phyloP scores from a whole-genome alignment of 2,113 vertebrate species.

The Forbesichthys agassizii region DNA sequence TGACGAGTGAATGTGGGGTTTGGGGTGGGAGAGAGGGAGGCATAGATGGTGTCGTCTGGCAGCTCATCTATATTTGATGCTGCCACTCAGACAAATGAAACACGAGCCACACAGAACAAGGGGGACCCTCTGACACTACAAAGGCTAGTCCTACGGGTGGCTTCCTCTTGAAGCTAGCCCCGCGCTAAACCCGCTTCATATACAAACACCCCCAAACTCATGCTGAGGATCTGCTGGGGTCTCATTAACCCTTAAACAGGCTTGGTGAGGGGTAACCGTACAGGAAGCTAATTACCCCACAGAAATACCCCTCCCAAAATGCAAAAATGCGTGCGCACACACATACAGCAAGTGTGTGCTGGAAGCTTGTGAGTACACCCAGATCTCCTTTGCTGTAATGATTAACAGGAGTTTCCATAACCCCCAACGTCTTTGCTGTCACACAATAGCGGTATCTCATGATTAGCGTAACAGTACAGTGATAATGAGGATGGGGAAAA shows the following conservation, averaged over 20 bases:
- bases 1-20: slow-evolving; percentile 35
- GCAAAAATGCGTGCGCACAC: slow-evolving; percentile 23
- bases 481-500: slow-evolving; percentile 58
- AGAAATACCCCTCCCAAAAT: slow-evolving; percentile 36
- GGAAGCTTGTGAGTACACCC: slow-evolving; percentile 82
- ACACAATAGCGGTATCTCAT: slow-evolving; percentile 88
- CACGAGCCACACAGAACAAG: slow-evolving; percentile 99
- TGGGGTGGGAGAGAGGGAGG: slow-evolving; percentile 36
- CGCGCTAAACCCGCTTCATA: slow-evolving; percentile 73
- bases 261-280: slow-evolving; percentile 89
- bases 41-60: slow-evolving; percentile 82
- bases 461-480: slow-evolving; percentile 76
- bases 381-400: slow-evolving; percentile 81
- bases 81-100: slow-evolving; percentile 99
- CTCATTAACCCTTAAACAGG: slow-evolving; percentile 99
- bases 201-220: slow-evolving; percentile 57
- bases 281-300: slow-evolving; percentile 74
- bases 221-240: slow-evolving; percentile 95
- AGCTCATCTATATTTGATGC: slow-evolving; percentile 99
- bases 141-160: slow-evolving; percentile 99
- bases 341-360: slow-evolving; percentile 35
- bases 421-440: slow-evolving; percentile 41
- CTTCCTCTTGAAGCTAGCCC: slow-evolving; percentile 96
- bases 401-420: slow-evolving; percentile 82
- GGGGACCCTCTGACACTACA: slow-evolving; percentile 99